These are phyloP conservation scores for Zosterops borbonicus DNA, from an alignment of 2,113 vertebrate species.

Conservation along the genomic window DNA sequence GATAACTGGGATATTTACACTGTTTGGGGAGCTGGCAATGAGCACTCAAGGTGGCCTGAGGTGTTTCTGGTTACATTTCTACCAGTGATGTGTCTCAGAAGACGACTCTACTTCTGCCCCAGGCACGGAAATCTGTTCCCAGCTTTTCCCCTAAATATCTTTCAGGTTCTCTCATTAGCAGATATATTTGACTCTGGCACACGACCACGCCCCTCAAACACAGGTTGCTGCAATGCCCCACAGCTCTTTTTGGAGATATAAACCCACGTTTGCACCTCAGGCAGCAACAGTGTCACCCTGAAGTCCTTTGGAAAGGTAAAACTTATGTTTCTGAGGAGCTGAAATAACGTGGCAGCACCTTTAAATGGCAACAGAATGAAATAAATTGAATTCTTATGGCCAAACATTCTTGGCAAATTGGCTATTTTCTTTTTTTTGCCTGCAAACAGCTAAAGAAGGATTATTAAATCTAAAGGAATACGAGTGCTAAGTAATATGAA, in stretches of 20 bases:
- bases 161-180: neutral
- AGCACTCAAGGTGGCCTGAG: neutral
- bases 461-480: conserved; percentile 14
- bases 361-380: neutral
- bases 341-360: neutral
- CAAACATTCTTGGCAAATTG: neutral
- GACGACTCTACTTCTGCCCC: neutral
- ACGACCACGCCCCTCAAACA: neutral
- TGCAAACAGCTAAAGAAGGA: neutral
- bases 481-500: neutral
- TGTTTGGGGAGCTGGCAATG: neutral
- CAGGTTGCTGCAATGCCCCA: neutral
- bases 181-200: neutral
- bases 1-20: neutral
- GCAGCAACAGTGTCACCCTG: neutral
- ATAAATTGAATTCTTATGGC: neutral
- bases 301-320: neutral
- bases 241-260: neutral
- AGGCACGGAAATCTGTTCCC: neutral
- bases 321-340: neutral
- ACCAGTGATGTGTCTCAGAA: neutral
- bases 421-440: neutral
- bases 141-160: neutral
- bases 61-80: neutral
- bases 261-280: neutral